Percentiles rank a stretch among this genome's conserved stretches.
Conservation (phyloP, 2,113 vertebrate genomes). For the Corythoichthys haematopterus region DNA sequence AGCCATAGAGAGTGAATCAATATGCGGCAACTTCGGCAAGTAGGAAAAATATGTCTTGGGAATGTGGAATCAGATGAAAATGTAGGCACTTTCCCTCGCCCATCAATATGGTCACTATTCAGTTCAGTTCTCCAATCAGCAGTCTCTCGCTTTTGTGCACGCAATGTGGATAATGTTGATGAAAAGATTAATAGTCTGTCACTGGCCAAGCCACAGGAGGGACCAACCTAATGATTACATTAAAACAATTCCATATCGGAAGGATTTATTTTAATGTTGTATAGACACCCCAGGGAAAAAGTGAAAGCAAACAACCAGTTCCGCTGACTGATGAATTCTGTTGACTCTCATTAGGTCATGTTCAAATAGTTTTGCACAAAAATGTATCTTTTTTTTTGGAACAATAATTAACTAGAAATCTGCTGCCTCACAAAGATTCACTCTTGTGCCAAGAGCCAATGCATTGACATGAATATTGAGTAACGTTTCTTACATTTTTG, state of each 20-base stretch:
- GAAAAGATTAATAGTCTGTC: constrained; percentile 7
- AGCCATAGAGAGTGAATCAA: constrained; percentile 64
- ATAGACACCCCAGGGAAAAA: not conserved
- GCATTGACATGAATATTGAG: too few relatives aligned
- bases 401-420: not conserved
- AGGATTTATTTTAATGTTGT: not conserved
- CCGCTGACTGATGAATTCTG: not conserved
- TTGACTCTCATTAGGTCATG: not conserved
- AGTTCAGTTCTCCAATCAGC: constrained; percentile 48
- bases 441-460: not conserved
- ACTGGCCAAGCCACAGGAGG: not conserved
- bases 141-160: not conserved
- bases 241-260: constrained; percentile 1
- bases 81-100: constrained; percentile 53
- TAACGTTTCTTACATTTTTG: too few relatives aligned
- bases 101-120: constrained; percentile 50
- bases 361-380: not conserved
- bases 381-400: not conserved
- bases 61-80: constrained; percentile 58
- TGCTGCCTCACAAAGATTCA: not conserved
- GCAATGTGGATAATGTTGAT: not conserved
- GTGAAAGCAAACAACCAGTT: not conserved
- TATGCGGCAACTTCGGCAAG: constrained; percentile 52
- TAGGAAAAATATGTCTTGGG: constrained; percentile 48
- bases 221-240: not conserved